These are phyloP conservation scores for Urocynchramus pylzowi DNA, from an alignment of 2,113 vertebrate genomes.

Conservation along the genomic window DNA sequence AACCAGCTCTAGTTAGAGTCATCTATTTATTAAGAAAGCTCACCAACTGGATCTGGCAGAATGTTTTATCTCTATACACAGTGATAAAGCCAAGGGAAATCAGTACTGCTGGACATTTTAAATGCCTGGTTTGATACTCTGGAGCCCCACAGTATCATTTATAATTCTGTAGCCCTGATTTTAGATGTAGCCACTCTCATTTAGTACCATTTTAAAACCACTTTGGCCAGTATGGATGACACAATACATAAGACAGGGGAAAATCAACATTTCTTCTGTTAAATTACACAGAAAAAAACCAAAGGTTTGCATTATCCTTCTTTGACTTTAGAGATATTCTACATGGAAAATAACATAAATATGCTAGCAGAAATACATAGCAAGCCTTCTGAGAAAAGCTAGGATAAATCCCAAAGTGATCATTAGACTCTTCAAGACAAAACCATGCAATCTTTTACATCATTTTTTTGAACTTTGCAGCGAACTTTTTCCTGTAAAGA, in stretches of 20 bases:
- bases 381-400: background rate
- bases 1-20: background rate
- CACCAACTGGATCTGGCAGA: slow-evolving; percentile 6
- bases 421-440: background rate
- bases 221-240: background rate
- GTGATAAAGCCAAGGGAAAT: slow-evolving; percentile 18
- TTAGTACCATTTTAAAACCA: background rate
- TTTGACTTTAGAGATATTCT: background rate
- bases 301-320: background rate
- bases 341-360: background rate
- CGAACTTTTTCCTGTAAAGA: background rate
- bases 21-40: background rate
- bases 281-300: background rate
- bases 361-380: background rate
- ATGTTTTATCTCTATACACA: background rate
- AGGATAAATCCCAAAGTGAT: background rate
- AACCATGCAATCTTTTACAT: background rate
- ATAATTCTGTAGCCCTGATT: background rate
- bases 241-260: background rate
- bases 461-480: background rate
- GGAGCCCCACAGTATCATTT: background rate
- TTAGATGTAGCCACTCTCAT: background rate
- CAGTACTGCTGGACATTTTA: background rate
- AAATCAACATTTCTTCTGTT: background rate
- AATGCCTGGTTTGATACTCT: background rate